Evolutionary conservation across 2,888 invertebrate genomes (phyloP).

Genomic region (Carpatolechia fugitivella): DNA sequence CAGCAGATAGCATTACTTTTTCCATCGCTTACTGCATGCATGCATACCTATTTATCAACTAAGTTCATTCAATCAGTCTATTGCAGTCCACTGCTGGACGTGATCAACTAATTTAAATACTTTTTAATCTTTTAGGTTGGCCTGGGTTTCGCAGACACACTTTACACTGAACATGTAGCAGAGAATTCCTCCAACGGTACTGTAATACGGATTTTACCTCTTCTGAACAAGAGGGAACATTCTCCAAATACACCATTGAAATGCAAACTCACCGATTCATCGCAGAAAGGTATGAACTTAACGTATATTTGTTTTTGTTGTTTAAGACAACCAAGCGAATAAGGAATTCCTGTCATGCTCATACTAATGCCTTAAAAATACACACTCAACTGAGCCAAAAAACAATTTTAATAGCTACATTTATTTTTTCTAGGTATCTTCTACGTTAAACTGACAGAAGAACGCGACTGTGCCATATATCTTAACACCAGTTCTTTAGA

Average conservation of each 20-base stretch:
- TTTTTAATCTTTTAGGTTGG: constrained; percentile 76
- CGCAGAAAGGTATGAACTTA: constrained; percentile 81
- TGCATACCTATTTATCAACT: too few species aligned
- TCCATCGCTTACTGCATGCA: too few species aligned
- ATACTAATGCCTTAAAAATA: too few species aligned
- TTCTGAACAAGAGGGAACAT: constrained; percentile 85
- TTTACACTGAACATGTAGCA: constrained; percentile 89
- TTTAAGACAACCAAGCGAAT: too few species aligned
- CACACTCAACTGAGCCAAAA: too few species aligned
- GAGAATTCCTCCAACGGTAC: constrained; percentile 86
- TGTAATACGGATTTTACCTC: constrained; percentile 84
- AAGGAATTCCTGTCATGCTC: too few species aligned
- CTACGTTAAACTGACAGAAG: constrained; percentile 85
- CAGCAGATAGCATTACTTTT: too few species aligned
- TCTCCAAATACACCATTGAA: constrained; percentile 85
- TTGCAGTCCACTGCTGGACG: too few species aligned
- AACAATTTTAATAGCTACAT: not conserved
- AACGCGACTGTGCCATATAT: constrained; percentile 90
- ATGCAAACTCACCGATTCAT: constrained; percentile 88
- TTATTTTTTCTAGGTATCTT: constrained; percentile 80
- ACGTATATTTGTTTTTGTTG: not conserved
- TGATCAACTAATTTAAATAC: too few species aligned
- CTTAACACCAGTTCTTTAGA: constrained; percentile 86
- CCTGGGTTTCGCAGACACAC: constrained; percentile 92
- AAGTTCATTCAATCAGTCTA: too few species aligned